phyloP scores from a whole-genome alignment of 35 echinoderm and acorn worm species.

The Nesometra sesokonis region DNA sequence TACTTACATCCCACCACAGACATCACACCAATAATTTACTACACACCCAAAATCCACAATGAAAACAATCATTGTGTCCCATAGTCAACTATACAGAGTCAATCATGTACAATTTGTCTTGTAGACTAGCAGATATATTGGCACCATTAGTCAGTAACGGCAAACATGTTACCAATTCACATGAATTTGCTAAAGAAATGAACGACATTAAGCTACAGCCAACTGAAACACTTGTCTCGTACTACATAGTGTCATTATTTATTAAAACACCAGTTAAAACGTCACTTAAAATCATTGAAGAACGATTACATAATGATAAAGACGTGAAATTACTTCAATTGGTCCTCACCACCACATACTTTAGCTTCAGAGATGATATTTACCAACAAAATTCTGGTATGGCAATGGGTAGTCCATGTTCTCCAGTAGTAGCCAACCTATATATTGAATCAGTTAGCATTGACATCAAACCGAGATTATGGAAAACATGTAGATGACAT shows the following conservation, averaged over 20 bases:
- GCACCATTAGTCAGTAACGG: background rate
- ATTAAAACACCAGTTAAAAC: background rate
- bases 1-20: background rate
- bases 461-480: too few relatives aligned
- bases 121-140: background rate
- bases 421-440: background rate
- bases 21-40: background rate
- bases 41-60: background rate
- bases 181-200: background rate
- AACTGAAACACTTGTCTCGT: background rate
- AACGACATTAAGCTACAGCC: background rate
- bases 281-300: background rate
- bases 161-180: background rate
- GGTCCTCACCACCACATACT: background rate
- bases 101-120: background rate
- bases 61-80: background rate
- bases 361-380: background rate
- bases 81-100: slow-evolving; percentile 4
- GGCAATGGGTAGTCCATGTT: too few relatives aligned
- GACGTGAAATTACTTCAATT: background rate
- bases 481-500: too few relatives aligned
- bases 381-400: too few relatives aligned
- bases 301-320: background rate
- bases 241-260: background rate
- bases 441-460: background rate